These are phyloP conservation scores for Orchestes rusci DNA, from an alignment of 2,888 invertebrate genomes.

Conservation along the genomic window DNA sequence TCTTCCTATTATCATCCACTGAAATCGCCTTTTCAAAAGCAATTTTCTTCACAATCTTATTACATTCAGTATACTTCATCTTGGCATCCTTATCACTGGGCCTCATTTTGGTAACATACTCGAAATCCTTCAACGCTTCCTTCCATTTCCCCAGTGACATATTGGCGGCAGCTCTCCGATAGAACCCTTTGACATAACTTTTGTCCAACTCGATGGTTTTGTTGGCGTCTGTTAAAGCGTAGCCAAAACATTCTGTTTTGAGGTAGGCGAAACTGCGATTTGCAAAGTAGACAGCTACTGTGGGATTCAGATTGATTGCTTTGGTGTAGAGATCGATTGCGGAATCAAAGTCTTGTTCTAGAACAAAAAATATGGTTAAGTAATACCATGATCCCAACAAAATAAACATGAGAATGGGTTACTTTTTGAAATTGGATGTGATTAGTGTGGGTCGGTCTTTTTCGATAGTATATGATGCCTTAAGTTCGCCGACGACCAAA, in stretches of 20 bases:
- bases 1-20: slow-evolving; percentile 80
- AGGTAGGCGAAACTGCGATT: slow-evolving; percentile 95
- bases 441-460: too few species aligned
- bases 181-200: slow-evolving; percentile 92
- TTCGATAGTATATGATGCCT: too few species aligned
- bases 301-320: slow-evolving; percentile 82
- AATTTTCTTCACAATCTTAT: slow-evolving; percentile 88
- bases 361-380: too few species aligned
- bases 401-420: too few species aligned
- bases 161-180: slow-evolving; percentile 90
- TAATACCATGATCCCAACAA: too few species aligned
- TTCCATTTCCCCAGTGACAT: slow-evolving; percentile 99
- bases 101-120: slow-evolving; percentile 85
- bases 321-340: slow-evolving; percentile 83
- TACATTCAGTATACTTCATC: slow-evolving; percentile 86
- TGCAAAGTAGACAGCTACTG: slow-evolving; percentile 80
- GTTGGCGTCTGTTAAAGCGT: slow-evolving; percentile 86
- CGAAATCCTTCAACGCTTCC: slow-evolving; percentile 92
- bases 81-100: slow-evolving; percentile 94
- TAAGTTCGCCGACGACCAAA: too few species aligned
- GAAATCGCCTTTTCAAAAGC: slow-evolving; percentile 97
- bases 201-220: slow-evolving; percentile 85
- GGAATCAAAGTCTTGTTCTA: slow-evolving; percentile 83
- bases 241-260: slow-evolving; percentile 91
- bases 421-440: too few species aligned